phyloP scores from a whole-genome alignment of 2,113 vertebrate species.

The Paraplagusia blochii region DNA sequence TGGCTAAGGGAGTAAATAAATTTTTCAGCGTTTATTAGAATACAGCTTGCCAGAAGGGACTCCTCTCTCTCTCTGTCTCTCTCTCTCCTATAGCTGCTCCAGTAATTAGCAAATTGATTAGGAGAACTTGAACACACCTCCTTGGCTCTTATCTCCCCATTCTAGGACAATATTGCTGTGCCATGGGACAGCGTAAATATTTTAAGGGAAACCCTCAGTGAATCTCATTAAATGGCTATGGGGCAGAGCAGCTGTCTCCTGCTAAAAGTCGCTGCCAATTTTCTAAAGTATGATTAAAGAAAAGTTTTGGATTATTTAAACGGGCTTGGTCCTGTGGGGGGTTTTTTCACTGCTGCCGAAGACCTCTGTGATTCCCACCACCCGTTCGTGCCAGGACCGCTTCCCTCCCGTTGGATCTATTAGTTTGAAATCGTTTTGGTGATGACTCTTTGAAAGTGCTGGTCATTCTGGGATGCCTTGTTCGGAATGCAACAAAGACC shows the following conservation, averaged over 20 bases:
- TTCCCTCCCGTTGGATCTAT: constrained; percentile 73
- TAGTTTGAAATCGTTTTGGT: constrained; percentile 74
- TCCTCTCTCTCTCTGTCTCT: constrained; percentile 62
- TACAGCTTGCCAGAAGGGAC: constrained; percentile 76
- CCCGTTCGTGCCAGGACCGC: constrained; percentile 44
- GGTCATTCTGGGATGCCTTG: constrained; percentile 79
- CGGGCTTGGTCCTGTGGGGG: constrained; percentile 71
- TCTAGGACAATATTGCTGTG: constrained; percentile 76
- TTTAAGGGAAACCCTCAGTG: constrained; percentile 77
- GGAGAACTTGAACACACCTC: constrained; percentile 78
- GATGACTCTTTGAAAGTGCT: constrained; percentile 75
- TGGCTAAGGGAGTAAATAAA: constrained; percentile 74
- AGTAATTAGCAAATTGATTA: constrained; percentile 83
- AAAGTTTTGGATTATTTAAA: constrained; percentile 83
- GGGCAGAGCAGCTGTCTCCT: constrained; percentile 74
- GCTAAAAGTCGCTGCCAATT: constrained; percentile 76
- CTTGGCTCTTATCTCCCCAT: constrained; percentile 75
- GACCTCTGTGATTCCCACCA: constrained; percentile 58
- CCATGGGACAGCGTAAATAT: constrained; percentile 79
- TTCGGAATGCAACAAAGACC: constrained; percentile 78
- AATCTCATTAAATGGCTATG: constrained; percentile 76
- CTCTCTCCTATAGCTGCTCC: constrained; percentile 72
- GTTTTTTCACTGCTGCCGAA: constrained; percentile 55
- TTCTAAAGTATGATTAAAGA: constrained; percentile 83
- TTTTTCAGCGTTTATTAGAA: constrained; percentile 79